Evolutionary conservation across 2,113 vertebrate species (phyloP).

Genomic region (Naja naja): DNA sequence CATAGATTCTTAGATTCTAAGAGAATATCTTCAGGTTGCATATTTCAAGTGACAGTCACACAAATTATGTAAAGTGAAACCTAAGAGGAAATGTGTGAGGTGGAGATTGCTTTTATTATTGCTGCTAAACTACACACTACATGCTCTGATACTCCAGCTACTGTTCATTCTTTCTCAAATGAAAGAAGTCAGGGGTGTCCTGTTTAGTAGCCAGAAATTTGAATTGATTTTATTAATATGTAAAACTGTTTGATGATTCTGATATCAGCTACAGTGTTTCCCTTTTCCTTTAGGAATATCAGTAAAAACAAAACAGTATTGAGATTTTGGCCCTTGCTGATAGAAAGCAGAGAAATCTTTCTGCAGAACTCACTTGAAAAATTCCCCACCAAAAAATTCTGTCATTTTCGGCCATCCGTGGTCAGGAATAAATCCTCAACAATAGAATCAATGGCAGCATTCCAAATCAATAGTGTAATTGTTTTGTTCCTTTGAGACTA

Average conservation of each 20-base stretch:
- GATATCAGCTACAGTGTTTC: neutral
- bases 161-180: neutral
- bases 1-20: neutral
- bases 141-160: neutral
- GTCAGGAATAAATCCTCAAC: slow-evolving; percentile 33
- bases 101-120: neutral
- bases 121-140: neutral
- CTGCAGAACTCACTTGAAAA: slow-evolving; percentile 21
- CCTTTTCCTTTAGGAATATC: neutral
- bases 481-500: slow-evolving; percentile 38
- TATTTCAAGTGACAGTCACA: neutral
- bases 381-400: neutral
- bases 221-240: neutral
- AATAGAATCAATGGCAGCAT: slow-evolving; percentile 19
- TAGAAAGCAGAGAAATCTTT: neutral
- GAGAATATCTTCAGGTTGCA: neutral
- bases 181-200: neutral
- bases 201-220: neutral
- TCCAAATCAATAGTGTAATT: slow-evolving; percentile 13
- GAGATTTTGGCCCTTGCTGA: neutral
- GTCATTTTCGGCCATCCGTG: neutral
- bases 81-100: neutral
- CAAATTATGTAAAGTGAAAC: neutral
- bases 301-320: neutral
- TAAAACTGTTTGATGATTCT: neutral